Conservation (phyloP, 2,888 invertebrate species). For the Pemphredon lugubris region DNA sequence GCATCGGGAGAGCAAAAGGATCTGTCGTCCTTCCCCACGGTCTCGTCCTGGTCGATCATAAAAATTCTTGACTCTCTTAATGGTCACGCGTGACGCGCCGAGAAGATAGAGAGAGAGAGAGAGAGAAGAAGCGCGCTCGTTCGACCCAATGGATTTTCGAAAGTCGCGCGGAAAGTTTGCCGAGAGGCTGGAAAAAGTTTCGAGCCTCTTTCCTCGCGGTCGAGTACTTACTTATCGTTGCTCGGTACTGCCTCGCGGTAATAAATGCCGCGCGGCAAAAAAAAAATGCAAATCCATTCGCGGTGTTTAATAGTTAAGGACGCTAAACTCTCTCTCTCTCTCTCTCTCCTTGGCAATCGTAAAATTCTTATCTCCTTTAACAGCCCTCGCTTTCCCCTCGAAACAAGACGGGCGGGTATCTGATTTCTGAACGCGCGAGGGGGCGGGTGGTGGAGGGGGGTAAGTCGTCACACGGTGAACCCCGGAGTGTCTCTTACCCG, state of each 20-base stretch:
- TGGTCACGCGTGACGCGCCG: slow-evolving; percentile 57
- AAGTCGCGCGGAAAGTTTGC: too few species aligned
- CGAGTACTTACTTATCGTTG: too few species aligned
- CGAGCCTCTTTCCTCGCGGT: too few species aligned
- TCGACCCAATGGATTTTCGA: too few species aligned
- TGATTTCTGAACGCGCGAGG: slow-evolving; percentile 32
- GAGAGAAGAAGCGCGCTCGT: too few species aligned
- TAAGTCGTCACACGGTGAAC: slow-evolving; percentile 41
- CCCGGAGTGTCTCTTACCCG: slow-evolving; percentile 10
- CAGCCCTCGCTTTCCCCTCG: slow-evolving; percentile 13
- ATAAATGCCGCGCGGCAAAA: too few species aligned
- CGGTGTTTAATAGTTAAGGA: slow-evolving; percentile 25
- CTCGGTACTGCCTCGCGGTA: too few species aligned
- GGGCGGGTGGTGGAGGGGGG: not conserved
- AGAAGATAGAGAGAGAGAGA: too few species aligned
- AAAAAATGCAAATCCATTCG: slow-evolving; percentile 23
- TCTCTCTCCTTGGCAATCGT: slow-evolving; percentile 36
- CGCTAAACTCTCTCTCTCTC: slow-evolving; percentile 18
- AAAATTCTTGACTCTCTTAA: slow-evolving; percentile 76
- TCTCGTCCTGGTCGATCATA: slow-evolving; percentile 45
- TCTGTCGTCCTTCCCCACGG: slow-evolving; percentile 51
- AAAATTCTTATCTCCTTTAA: slow-evolving; percentile 50
- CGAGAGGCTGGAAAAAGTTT: too few species aligned
- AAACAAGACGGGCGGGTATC: slow-evolving; percentile 47
- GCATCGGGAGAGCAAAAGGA: slow-evolving; percentile 50